Conservation (phyloP, 2,888 invertebrate genomes). For the Protodeltote pygarga region DNA sequence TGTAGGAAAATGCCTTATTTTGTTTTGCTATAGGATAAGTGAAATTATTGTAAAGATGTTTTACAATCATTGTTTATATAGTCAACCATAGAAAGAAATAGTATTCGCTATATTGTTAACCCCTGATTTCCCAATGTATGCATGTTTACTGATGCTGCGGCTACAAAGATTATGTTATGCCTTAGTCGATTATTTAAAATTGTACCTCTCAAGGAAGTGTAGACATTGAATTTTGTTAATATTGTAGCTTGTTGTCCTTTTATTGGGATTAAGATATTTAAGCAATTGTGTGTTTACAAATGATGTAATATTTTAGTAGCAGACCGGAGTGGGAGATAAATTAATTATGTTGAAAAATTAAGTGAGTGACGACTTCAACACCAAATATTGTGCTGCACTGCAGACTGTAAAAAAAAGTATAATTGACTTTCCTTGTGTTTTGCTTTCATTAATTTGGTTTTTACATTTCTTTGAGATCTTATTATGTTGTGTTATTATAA, state of each 20-base stretch:
- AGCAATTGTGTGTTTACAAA: constrained; percentile 33
- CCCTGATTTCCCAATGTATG: constrained; percentile 58
- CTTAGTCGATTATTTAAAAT: constrained; percentile 48
- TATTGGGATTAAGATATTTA: constrained; percentile 43
- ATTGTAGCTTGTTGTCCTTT: constrained; percentile 50
- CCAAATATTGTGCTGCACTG: constrained; percentile 43
- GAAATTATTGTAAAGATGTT: constrained; percentile 74
- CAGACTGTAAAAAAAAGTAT: too few species aligned
- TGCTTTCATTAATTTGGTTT: constrained; percentile 52
- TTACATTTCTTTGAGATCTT: constrained; percentile 73
- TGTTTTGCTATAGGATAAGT: constrained; percentile 82
- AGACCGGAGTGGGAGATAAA: constrained; percentile 29
- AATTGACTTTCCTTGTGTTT: constrained; percentile 27
- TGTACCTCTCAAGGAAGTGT: constrained; percentile 73
- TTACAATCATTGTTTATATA: constrained; percentile 66
- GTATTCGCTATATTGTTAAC: constrained; percentile 66
- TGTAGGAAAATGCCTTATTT: constrained; percentile 83
- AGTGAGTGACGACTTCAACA: constrained; percentile 48
- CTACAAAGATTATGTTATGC: constrained; percentile 61
- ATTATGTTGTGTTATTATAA: constrained; percentile 43
- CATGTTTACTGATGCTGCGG: constrained; percentile 52
- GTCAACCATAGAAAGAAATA: constrained; percentile 61
- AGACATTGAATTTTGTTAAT: constrained; percentile 59
- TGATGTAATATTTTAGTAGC: constrained; percentile 37
- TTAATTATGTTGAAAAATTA: constrained; percentile 42